A percentile compares a stretch with the other conserved stretches of the same genome.
Evolutionary conservation across 2,888 invertebrate species (phyloP).

Genomic region (Hermaeophaga mercurialis): DNA sequence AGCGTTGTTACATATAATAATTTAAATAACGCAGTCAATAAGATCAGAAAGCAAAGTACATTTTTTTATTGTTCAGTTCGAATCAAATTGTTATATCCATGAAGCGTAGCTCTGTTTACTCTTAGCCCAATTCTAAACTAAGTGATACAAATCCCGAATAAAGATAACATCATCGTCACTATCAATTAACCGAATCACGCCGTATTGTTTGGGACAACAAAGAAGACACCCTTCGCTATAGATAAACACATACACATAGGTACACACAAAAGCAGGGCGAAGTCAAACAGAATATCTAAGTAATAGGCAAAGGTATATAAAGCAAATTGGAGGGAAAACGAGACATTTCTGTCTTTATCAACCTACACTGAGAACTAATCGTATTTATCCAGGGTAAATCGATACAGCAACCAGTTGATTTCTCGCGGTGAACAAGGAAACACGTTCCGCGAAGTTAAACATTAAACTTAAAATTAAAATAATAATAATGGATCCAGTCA

Average conservation of each 20-base stretch:
- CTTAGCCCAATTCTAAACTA: not conserved
- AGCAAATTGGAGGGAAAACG: constrained; percentile 30
- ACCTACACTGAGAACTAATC: constrained; percentile 17
- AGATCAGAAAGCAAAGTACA: too few species aligned
- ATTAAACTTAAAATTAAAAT: too few species aligned
- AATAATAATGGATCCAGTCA: too few species aligned
- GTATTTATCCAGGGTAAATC: constrained; percentile 28
- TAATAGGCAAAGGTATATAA: constrained; percentile 19
- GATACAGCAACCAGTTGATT: constrained; percentile 32
- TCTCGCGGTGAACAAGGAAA: too few species aligned
- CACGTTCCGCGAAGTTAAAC: too few species aligned
- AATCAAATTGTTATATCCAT: too few species aligned
- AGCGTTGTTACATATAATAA: too few species aligned
- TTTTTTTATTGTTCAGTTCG: too few species aligned
- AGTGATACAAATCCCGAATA: not conserved
- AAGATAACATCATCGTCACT: constrained; percentile 5
- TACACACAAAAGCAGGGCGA: not conserved
- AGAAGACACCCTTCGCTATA: not conserved
- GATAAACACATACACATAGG: constrained; percentile 11
- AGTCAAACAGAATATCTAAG: constrained; percentile 23
- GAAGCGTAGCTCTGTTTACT: not conserved
- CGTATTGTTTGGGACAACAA: constrained; percentile 15
- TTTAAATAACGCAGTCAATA: too few species aligned
- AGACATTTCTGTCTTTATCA: constrained; percentile 22
- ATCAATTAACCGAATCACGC: constrained; percentile 9